Conservation (phyloP, 2,113 vertebrate genomes). For the Turdus rufiventris region DNA sequence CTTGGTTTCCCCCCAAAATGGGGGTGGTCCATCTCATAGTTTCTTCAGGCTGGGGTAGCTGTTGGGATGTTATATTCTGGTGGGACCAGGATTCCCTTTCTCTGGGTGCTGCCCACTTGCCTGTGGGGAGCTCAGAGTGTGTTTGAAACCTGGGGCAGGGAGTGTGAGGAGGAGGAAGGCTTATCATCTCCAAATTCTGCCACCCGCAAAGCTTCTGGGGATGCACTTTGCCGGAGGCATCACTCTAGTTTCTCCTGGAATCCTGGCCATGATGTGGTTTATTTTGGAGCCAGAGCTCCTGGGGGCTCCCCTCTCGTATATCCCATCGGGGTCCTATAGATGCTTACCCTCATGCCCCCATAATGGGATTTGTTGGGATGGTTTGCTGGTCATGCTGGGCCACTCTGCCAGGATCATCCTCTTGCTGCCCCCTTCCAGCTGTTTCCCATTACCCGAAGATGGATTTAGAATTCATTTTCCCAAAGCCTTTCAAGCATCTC, state of each 20-base stretch:
- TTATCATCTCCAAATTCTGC: fast-evolving
- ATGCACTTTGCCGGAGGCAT: fast-evolving
- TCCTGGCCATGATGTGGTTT: not conserved
- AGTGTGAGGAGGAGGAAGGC: not conserved
- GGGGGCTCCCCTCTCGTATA: fast-evolving
- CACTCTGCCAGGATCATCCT: fast-evolving
- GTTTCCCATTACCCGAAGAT: not conserved
- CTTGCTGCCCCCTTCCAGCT: not conserved
- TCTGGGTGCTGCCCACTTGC: not conserved
- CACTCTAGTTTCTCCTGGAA: not conserved
- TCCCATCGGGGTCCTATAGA: fast-evolving
- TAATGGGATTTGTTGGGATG: fast-evolving
- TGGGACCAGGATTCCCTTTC: not conserved
- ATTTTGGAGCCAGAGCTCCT: not conserved
- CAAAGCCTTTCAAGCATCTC: fast-evolving
- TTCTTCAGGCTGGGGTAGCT: not conserved
- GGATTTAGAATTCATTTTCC: not conserved
- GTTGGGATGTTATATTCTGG: not conserved
- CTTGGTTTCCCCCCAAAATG: not conserved
- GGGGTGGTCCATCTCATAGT: too few relatives aligned
- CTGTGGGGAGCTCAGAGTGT: not conserved
- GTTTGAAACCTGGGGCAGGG: not conserved
- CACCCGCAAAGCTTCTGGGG: not conserved
- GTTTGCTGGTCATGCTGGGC: not conserved
- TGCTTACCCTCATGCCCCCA: fast-evolving